Evolutionary conservation across 2,113 vertebrate genomes (phyloP), one percentile per base, ranked within the genome.

Genomic region (Hippocampus mohnikei): DNA sequence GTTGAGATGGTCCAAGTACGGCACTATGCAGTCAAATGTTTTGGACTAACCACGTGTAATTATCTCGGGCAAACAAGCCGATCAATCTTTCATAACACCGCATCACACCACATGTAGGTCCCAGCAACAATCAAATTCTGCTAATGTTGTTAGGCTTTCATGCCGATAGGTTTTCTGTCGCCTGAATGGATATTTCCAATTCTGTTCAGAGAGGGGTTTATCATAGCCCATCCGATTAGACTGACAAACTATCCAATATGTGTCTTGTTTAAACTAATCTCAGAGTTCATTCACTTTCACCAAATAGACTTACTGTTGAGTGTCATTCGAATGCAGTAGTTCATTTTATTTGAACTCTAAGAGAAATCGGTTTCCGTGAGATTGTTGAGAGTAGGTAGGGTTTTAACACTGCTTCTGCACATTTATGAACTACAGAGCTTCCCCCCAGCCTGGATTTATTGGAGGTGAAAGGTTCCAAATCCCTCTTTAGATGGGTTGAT

Each of bases 61-160:
- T 95, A 94, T 94, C 95, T 96, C 93, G 95, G 93, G 93, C 92
- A 90, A 37, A 94, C 92, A 93, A 93, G 90, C 89, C 93, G 93
- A 97, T 97, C 95, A 97, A 95, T 96, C 93, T 90, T 90, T 94
- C 91, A 92, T 94, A 96, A 97, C 83, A 52, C 94, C 94, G 90
- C 79, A 93, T 94, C 94, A 94, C 94, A 93, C 91, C 91, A 88
- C 89, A 87, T 93, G 91, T 93, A 94, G 81, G 90, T 92, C 75
- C 77, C 78, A 33, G 88, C 92, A 87, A 81, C 89, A 94, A 95
- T 95, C 93, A 93, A 91, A 95, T 96, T 95, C 93, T 89, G 88
- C 91, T 94, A 93, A 93, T 95, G 93, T 95, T 95, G 94, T 95
- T 94, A 94, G 74, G 89, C 89, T 90, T 85, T 91, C 91, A 89